Conservation (phyloP, 2,888 invertebrate species). For the Blomia tropicalis region DNA sequence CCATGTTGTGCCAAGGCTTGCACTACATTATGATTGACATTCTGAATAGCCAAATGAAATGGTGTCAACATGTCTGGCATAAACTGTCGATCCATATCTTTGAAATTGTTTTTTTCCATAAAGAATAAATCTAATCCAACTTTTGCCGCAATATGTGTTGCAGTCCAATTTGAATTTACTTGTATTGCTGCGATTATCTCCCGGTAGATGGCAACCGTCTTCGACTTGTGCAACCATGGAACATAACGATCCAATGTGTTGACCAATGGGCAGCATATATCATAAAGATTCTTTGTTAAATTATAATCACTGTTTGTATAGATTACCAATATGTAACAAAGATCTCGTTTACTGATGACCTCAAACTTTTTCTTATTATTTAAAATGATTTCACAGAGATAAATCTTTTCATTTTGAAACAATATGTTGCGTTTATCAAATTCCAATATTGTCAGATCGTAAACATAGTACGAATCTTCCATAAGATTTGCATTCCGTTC, state of each 20-base stretch:
- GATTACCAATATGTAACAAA: neutral
- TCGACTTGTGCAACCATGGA: neutral
- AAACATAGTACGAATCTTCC: conserved; percentile 3
- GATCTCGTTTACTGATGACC: conserved; percentile 5
- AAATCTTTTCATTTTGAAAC: neutral
- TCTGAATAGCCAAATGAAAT: conserved; percentile 62
- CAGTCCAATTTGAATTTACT: conserved; percentile 47
- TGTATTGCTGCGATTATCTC: conserved; percentile 23
- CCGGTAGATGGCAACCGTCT: neutral
- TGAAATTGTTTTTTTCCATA: conserved; percentile 37
- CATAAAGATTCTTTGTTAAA: neutral
- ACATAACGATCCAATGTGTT: neutral
- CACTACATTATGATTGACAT: conserved; percentile 52
- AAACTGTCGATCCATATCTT: neutral
- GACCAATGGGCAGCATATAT: neutral
- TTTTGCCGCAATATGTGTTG: conserved; percentile 66
- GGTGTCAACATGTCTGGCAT: conserved; percentile 46
- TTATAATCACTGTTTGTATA: neutral
- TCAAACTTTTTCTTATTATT: neutral
- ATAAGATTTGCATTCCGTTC: neutral
- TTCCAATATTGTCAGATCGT: conserved; percentile 9
- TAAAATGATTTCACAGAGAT: neutral
- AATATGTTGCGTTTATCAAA: neutral
- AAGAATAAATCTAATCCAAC: conserved; percentile 56
- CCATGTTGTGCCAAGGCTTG: conserved; percentile 47